phyloP scores from a whole-genome alignment of 2,113 vertebrate genomes.

The Indicator indicator region DNA sequence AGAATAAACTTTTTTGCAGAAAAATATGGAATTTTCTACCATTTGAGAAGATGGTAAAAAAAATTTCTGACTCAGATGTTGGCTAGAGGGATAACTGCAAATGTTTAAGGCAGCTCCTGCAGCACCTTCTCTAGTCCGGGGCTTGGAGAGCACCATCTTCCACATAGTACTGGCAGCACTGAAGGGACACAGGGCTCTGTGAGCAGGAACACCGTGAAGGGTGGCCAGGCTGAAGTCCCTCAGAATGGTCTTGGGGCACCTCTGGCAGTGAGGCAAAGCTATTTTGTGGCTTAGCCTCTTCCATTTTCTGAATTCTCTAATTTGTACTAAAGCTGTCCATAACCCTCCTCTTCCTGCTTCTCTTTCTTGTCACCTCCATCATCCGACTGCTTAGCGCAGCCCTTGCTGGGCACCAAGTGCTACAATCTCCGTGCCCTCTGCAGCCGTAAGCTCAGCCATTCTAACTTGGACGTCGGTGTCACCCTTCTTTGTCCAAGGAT shows the following conservation, averaged over 20 bases:
- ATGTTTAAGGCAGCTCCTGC: background rate
- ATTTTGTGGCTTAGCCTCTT: too few relatives aligned
- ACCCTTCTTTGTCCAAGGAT: rapidly evolving
- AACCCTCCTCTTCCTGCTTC: too few relatives aligned
- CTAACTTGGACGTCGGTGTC: rapidly evolving
- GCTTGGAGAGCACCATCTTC: background rate
- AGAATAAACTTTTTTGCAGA: background rate
- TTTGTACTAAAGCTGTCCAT: too few relatives aligned
- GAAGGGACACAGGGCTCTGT: background rate
- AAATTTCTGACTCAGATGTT: conserved; percentile 49
- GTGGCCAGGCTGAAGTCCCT: background rate
- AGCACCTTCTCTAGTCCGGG: background rate
- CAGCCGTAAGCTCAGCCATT: rapidly evolving
- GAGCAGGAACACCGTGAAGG: background rate
- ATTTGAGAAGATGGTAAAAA: background rate
- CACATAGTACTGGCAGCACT: background rate
- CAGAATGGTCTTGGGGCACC: background rate
- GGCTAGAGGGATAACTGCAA: conserved; percentile 52
- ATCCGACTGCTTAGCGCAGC: background rate
- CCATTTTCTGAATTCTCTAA: too few relatives aligned
- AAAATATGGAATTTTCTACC: background rate
- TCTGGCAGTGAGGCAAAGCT: background rate
- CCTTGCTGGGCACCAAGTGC: rapidly evolving
- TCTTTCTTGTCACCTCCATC: too few relatives aligned
- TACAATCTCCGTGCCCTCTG: rapidly evolving